A percentile compares a stretch with the other conserved stretches of the same genome.
phyloP scores from a whole-genome alignment of 1,140 invertebrate species.

The Papilio polytes region DNA sequence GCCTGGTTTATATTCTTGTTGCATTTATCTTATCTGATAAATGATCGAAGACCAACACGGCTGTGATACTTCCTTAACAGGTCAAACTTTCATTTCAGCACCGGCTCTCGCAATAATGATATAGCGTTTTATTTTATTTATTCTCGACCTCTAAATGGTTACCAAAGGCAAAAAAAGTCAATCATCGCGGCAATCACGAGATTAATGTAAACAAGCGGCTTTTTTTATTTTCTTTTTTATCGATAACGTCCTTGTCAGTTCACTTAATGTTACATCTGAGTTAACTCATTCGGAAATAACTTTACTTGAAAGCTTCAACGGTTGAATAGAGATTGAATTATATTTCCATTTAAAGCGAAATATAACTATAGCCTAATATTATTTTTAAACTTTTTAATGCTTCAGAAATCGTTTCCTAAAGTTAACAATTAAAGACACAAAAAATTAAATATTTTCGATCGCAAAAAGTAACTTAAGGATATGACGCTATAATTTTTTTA shows the following conservation, averaged over 20 bases:
- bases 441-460: no score
- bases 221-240: constrained; percentile 24
- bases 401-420: no score
- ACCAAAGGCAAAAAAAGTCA: not conserved
- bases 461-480: no score
- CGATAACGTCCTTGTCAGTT: constrained; percentile 31
- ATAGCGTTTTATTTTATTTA: constrained; percentile 31
- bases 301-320: not conserved
- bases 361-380: constrained; percentile 28
- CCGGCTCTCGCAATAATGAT: constrained; percentile 28
- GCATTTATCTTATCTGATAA: constrained; percentile 40
- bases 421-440: no score
- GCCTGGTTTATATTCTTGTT: constrained; percentile 15
- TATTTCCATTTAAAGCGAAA: not conserved
- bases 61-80: constrained; percentile 36
- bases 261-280: constrained; percentile 28
- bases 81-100: constrained; percentile 37
- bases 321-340: constrained; percentile 2
- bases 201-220: constrained; percentile 23
- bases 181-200: constrained; percentile 28
- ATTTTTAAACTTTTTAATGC: not conserved
- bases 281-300: constrained; percentile 29
- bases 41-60: constrained; percentile 28
- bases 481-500: no score
- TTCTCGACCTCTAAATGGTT: constrained; percentile 33